Evolutionary conservation across 2,888 invertebrate genomes (phyloP).

Genomic region (Hedya salicella): DNA sequence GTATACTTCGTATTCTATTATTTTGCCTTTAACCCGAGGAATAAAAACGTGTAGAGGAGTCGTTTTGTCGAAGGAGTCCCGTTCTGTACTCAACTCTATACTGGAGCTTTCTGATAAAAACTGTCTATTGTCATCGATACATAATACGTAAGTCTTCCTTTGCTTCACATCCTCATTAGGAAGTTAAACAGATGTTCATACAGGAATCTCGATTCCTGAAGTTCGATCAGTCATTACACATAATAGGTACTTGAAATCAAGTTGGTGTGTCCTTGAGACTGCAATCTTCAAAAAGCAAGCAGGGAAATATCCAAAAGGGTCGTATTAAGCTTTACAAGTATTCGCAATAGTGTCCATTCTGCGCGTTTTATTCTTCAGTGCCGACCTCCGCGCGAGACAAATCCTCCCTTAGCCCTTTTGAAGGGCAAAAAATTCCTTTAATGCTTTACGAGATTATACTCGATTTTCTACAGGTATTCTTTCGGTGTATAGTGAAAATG

Average conservation of each 20-base stretch:
- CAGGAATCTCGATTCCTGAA: too few species aligned
- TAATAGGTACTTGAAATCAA: too few species aligned
- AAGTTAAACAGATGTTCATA: too few species aligned
- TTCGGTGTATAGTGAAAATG: neutral
- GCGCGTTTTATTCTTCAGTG: neutral
- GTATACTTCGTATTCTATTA: slow-evolving; percentile 17
- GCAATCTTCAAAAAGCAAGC: too few species aligned
- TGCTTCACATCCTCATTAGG: too few species aligned
- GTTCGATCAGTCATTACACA: too few species aligned
- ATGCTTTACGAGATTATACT: slow-evolving; percentile 16
- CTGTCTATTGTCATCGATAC: too few species aligned
- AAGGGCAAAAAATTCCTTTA: slow-evolving; percentile 18
- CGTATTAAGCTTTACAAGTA: neutral
- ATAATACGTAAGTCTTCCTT: too few species aligned
- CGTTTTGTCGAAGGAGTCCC: neutral
- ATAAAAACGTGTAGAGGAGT: neutral
- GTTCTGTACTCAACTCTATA: too few species aligned
- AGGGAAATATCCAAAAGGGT: neutral
- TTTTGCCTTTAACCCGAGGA: neutral
- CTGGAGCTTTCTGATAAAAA: too few species aligned
- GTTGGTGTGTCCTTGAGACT: too few species aligned
- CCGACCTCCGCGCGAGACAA: slow-evolving; percentile 18
- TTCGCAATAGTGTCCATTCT: neutral
- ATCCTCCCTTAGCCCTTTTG: slow-evolving; percentile 18
- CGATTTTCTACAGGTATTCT: slow-evolving; percentile 12